Base-by-base conservation (phyloP, 2,888 invertebrate genomes). In the Cerceris ruficornis region DNA sequence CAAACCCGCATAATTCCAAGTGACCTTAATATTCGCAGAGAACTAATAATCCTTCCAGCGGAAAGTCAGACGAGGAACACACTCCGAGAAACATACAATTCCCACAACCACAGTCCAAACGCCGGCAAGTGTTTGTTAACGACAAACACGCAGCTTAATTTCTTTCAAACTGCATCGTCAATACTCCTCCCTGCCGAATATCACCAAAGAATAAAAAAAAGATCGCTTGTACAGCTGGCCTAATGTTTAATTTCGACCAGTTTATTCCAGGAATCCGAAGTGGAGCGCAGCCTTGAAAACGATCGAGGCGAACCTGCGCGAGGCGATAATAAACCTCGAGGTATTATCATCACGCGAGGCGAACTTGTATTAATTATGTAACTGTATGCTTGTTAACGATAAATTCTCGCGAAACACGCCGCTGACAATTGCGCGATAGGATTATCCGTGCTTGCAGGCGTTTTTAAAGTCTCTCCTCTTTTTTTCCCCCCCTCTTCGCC, bases 301-400 rank as follows among this genome's bases (percentile, higher is more conserved):
- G 46, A 46, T 46, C 46, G 11, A 46, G 11, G 46, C 46, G 46
- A 11, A 46, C 46, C 15, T 15, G 54, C n/a, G 14, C 54, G 11
- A 46, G 8, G 46, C 46, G 46, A 54, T 54, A 54, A 54, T 11
- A 28, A 28, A 46, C 46, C 11, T 46, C 11, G 46, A 46, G 11
- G 11, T 42, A 58, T 57, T 71, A 71, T 66, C 49, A 28, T 74
- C 62, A 49, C 52, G 62, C 39, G n/a, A 52, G 28, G 28, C 28
- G 41, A 8, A 8, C 42, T 39, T n/a, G 57, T 55, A 28, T 65
- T 52, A 64, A 64, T 69, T 75, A 62, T 55, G 41, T 58, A 70
- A 65, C 41, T 17, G 59, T 61, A 54, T 46, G 59, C 13, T 42
- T 14, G 46, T 17, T 42, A 28, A 17, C 54, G 70, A 71, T 50